Base-by-base conservation (phyloP, 2,113 vertebrate species). In the Triplophysa siluroides region DNA sequence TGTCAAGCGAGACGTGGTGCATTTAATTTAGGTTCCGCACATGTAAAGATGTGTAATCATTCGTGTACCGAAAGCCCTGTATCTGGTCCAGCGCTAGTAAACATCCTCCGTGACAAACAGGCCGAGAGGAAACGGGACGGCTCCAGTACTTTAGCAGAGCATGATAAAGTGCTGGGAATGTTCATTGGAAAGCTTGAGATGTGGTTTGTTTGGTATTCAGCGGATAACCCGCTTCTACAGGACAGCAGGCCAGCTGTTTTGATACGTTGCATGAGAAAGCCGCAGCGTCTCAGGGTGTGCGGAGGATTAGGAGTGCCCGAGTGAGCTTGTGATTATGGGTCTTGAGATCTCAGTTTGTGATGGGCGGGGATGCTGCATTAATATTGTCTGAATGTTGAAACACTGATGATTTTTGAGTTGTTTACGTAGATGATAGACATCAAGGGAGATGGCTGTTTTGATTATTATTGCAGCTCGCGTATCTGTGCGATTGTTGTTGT, bases 401-500 rank as follows among this genome's bases (percentile, higher is more conserved):
- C 24, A 11, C 38, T 62, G 66, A 65, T 76, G 45, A 79, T 71
- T 71, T 70, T 33, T 60, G 38, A 71, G 56, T 71, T 64, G 18
- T 29, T 24, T 82, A 68, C 61, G 21, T 65, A 4, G n/a, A 62
- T 54, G 66, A 62, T n/a, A 71, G 70, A 45, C n/a, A 43, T 21
- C 1, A 43, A 65, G 64, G 38, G 14, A 78, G 58, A 79, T 65
- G 52, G 11, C 60, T 76, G 71, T 76, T 84, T 70, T 71, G 71
- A 84, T 82, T 60, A 76, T 71, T 19, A 62, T 3, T 5, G 47
- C n/a, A 47, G 68, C 43, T 23, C 14, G 19, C 12, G 38, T 4
- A 43, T 68, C 54, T 56, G 56, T 77, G 41, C 24, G 29, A 76
- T 66, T 74, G 38, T 54, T 67, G 26, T 79, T 38, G 9, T 75